phyloP scores from a whole-genome alignment of 2,797 vertebrate genomes.

The Luscinia luscinia region DNA sequence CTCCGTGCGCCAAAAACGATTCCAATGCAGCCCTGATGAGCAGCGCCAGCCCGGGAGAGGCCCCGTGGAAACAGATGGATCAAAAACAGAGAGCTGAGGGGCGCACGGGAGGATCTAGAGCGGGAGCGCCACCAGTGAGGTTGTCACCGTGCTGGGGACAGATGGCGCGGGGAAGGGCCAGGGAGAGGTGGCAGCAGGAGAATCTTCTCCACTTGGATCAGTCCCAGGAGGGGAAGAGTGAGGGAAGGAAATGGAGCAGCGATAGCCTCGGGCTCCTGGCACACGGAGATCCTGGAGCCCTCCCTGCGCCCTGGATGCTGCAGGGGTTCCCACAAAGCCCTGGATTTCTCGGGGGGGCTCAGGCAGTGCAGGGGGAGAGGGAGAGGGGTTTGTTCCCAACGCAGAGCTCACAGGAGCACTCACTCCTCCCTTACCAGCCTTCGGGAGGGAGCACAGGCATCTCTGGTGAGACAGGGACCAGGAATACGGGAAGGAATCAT shows the following conservation, averaged over 20 bases:
- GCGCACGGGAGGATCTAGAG: neutral
- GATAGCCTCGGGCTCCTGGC: neutral
- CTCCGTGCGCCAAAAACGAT: neutral
- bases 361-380: neutral
- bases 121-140: neutral
- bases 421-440: neutral
- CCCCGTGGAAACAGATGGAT: neutral
- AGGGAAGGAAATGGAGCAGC: neutral
- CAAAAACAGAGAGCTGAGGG: neutral
- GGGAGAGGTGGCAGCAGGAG: neutral
- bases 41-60: neutral
- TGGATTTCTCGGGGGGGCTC: neutral
- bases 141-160: neutral
- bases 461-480: neutral
- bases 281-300: accelerated
- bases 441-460: accelerated
- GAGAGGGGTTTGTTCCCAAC: neutral
- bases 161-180: neutral
- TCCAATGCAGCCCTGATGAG: neutral
- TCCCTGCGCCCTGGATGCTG: accelerated
- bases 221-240: neutral
- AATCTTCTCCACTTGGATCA: accelerated
- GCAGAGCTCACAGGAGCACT: neutral
- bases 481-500: neutral
- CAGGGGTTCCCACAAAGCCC: neutral